Base-by-base conservation (phyloP, 2,797 vertebrate genomes). In the Syndactyla subalaris region DNA sequence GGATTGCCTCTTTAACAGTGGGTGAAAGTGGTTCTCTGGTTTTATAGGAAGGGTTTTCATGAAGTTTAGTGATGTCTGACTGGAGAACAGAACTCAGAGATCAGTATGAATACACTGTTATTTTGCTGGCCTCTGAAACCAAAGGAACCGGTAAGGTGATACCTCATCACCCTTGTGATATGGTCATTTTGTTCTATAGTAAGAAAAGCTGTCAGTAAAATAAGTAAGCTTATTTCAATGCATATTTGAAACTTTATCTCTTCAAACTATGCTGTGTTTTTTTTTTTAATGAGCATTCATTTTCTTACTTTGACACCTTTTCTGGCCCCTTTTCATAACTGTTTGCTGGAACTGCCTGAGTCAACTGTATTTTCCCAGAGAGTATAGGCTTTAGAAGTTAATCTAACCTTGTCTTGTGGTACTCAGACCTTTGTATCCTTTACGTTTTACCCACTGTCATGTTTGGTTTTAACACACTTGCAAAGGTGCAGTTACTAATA, bases 11-110 rank as follows among this genome's bases (percentile, higher is more conserved):
- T 54, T 27, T 13, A 38, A 7, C 8, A 41, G 18, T 26, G 65
- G 13, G 10, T 34, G 12, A 52, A 66, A 34, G 9, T 12, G 43
- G 7, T 59, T 76, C 45, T 38, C 0, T 65, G 51, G 9, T 41
- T 57, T 66, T 57, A 21, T 32, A 54, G 46, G 51, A 77, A 77
- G 38, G 18, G 46, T 52, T 41, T 81, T 4, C 45, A 29, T 58
- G 34, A 13, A 0, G 0, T 34, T 59, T 78, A 4, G 6, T 46
- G 18, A 12, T 41, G 9, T 75, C n/a, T 63, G 26, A n/a, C 52
- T 67, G 67, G 72, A 48, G 41, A 94, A n/a, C 32, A 66, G 57
- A 58, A 34, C 34, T 62, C 39, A 9, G 32, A 77, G 24, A 62
- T 52, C 14, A 48, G 12, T n/a, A n/a, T 58, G 9, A 46, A 12